Conservation (phyloP, 2,113 vertebrate species). For the Platichthys flesus region DNA sequence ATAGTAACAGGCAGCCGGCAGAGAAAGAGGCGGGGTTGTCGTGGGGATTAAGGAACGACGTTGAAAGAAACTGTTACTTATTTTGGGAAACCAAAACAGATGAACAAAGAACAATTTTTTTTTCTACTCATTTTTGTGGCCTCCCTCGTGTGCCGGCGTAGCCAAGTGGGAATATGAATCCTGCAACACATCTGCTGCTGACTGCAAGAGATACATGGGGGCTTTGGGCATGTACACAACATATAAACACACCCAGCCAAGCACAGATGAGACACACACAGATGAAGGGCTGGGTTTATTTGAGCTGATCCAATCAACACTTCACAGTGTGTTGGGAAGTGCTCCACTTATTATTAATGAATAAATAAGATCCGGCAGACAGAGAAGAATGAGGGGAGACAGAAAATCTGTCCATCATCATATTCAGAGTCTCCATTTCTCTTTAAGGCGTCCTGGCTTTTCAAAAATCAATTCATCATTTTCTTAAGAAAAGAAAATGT, state of each 20-base stretch:
- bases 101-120: constrained; percentile 34
- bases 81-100: constrained; percentile 37
- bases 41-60: constrained; percentile 43
- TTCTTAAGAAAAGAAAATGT: too few species aligned
- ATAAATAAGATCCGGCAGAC: constrained; percentile 18
- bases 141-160: neutral
- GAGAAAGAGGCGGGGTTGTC: constrained; percentile 12
- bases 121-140: neutral
- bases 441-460: too few species aligned
- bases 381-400: neutral
- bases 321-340: neutral
- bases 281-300: neutral
- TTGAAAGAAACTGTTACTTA: constrained; percentile 24
- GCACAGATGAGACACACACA: constrained; percentile 1
- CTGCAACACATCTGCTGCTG: constrained; percentile 51
- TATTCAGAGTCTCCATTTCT: neutral
- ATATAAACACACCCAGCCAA: neutral
- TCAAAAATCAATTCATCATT: too few species aligned
- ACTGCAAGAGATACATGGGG: constrained; percentile 18
- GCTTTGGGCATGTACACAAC: constrained; percentile 27
- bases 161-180: constrained; percentile 29
- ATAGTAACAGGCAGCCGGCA: constrained; percentile 55
- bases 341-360: constrained; percentile 33
- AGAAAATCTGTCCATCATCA: neutral
- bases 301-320: constrained; percentile 37